Evolutionary conservation across 2,113 vertebrate genomes (phyloP).

Genomic region (Plotosus lineatus): DNA sequence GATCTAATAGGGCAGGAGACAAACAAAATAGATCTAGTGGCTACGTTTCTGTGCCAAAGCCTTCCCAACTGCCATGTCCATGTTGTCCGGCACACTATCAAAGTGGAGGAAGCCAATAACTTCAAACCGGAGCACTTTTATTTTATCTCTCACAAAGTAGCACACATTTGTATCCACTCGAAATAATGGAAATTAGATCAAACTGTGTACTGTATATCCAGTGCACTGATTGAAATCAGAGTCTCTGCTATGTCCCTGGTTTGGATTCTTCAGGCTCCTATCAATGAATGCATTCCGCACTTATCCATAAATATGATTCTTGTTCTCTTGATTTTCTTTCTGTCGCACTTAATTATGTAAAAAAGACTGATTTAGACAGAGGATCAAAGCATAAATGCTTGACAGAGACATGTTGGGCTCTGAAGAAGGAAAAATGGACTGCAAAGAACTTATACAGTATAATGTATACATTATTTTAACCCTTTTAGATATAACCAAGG

Average conservation of each 20-base stretch:
- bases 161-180: conserved; percentile 70
- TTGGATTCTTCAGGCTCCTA: neutral
- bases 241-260: no score
- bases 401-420: neutral
- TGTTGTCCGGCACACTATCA: conserved; percentile 72
- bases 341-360: neutral
- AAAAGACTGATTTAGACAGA: neutral
- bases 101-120: conserved; percentile 73
- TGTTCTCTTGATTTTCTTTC: fast-evolving
- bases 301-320: neutral
- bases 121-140: conserved; percentile 71
- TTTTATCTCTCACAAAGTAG: conserved; percentile 68
- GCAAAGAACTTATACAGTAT: neutral
- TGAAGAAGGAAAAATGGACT: no score
- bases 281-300: neutral
- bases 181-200: conserved; percentile 56
- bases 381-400: neutral
- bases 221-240: no score
- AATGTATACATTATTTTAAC: neutral
- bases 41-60: conserved; percentile 59
- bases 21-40: conserved; percentile 69
- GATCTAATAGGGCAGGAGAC: conserved; percentile 68
- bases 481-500: neutral
- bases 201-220: neutral
- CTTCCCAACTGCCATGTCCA: conserved; percentile 73